phyloP scores from a whole-genome alignment of 2,113 vertebrate genomes.

The Cyprinodon tularosa region DNA sequence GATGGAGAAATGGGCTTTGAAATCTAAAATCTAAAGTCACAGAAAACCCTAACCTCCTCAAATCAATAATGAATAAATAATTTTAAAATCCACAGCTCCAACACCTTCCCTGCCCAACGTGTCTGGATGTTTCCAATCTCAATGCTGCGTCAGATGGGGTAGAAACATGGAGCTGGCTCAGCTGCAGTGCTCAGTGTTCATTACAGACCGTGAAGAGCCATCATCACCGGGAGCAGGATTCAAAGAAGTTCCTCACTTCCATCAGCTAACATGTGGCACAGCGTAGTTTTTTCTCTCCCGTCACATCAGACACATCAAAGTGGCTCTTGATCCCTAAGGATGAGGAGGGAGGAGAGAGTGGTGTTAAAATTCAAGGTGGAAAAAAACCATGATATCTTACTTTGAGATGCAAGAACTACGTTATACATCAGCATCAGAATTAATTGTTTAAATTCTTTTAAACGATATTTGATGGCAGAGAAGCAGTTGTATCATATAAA shows the following conservation, averaged over 20 bases:
- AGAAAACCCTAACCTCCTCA: conserved; percentile 3
- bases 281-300: conserved; percentile 13
- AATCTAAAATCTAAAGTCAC: neutral
- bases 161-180: conserved; percentile 39
- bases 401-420: neutral
- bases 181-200: conserved; percentile 17
- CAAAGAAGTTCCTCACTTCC: conserved; percentile 35
- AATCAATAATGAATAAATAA: conserved; percentile 16
- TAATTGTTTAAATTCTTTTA: neutral
- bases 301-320: conserved; percentile 72
- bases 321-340: conserved; percentile 61
- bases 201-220: conserved; percentile 37
- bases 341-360: conserved; percentile 30
- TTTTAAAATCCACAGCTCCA: conserved; percentile 18
- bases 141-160: conserved; percentile 22
- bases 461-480: neutral
- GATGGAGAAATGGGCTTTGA: neutral
- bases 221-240: conserved; percentile 52
- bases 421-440: neutral
- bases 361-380: conserved; percentile 35
- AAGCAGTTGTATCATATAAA: neutral
- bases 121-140: conserved; percentile 35
- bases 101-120: neutral
- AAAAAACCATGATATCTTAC: neutral
- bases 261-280: conserved; percentile 39